These are phyloP conservation scores for Morpho helenor DNA, from an alignment of 2,888 invertebrate genomes.

Conservation along the genomic window DNA sequence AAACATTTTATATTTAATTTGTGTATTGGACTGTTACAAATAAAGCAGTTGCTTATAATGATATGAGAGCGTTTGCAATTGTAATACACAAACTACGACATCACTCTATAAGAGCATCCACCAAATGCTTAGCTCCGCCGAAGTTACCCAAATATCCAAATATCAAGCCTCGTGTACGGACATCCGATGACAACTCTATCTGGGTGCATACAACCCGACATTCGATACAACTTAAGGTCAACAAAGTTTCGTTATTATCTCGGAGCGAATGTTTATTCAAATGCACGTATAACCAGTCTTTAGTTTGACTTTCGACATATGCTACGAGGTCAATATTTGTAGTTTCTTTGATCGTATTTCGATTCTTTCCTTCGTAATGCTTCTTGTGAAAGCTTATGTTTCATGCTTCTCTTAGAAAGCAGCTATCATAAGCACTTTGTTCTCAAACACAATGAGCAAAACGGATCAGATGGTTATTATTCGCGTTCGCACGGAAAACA, in stretches of 20 bases:
- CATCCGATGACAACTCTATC: slow-evolving; percentile 68
- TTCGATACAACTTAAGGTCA: slow-evolving; percentile 68
- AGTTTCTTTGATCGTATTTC: slow-evolving; percentile 41
- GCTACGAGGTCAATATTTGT: slow-evolving; percentile 76
- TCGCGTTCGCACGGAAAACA: slow-evolving; percentile 46
- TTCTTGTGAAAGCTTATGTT: slow-evolving; percentile 16
- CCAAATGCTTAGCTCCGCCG: no score
- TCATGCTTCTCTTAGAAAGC: not conserved
- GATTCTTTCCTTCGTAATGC: slow-evolving; percentile 48
- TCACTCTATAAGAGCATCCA: no score
- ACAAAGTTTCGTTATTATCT: slow-evolving; percentile 67
- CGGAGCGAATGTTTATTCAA: slow-evolving; percentile 72
- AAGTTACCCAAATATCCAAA: not conserved
- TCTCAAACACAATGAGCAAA: slow-evolving; percentile 15
- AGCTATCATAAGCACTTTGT: not conserved
- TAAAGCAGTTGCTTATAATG: no score
- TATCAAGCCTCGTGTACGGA: slow-evolving; percentile 42
- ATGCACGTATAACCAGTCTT: slow-evolving; percentile 66
- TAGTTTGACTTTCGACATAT: slow-evolving; percentile 73
- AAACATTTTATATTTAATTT: no score
- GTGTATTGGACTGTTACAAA: no score
- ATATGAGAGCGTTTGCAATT: no score
- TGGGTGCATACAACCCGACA: slow-evolving; percentile 49
- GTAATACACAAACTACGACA: no score
- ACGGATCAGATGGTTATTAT: slow-evolving; percentile 29